A percentile compares a stretch with the other conserved stretches of the same genome.
Conservation (phyloP, 2,797 vertebrate species). For the Hirundo rustica region DNA sequence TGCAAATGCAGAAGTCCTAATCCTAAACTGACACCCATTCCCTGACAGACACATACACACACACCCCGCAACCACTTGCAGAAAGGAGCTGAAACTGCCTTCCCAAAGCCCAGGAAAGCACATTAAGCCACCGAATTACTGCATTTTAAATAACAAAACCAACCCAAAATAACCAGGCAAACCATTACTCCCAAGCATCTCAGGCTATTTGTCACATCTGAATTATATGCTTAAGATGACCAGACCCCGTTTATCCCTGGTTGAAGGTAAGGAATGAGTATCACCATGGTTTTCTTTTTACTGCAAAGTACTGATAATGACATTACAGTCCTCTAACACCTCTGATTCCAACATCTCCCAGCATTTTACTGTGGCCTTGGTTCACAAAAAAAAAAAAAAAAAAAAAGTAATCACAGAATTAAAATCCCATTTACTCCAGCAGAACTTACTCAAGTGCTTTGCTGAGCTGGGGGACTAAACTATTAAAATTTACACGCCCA, state of each 20-base stretch:
- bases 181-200: not conserved
- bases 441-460: conserved; percentile 24
- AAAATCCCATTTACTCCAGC: conserved; percentile 5
- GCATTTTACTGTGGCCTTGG: not conserved
- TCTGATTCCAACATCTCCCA: not conserved
- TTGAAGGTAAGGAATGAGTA: not conserved
- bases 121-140: not conserved
- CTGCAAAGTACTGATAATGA: not conserved
- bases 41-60: not conserved
- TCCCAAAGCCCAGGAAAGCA: not conserved
- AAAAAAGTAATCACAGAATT: conserved; percentile 14
- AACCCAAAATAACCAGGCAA: not conserved
- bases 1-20: not conserved
- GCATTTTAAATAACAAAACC: not conserved
- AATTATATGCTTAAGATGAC: not conserved
- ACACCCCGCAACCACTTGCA: not conserved
- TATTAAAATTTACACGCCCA: conserved; percentile 13
- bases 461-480: not conserved
- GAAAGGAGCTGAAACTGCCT: not conserved
- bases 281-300: not conserved
- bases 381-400: not conserved
- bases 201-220: not conserved
- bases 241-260: not conserved
- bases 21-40: rapidly evolving
- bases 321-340: not conserved